These are phyloP conservation scores for Folsomia manolachei DNA, from an alignment of 2,888 invertebrate genomes.

Conservation along the genomic window DNA sequence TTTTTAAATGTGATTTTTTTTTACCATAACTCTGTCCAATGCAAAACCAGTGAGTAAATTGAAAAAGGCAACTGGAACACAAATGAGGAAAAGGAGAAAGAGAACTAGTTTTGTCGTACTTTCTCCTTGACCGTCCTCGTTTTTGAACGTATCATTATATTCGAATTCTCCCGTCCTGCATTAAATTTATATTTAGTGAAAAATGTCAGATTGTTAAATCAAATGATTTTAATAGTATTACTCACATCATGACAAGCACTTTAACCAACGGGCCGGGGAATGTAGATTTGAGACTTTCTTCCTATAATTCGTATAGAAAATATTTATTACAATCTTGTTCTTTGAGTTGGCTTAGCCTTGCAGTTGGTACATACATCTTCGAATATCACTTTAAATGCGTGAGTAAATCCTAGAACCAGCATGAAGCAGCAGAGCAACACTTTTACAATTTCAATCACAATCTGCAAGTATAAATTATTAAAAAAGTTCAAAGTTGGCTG, in stretches of 20 bases:
- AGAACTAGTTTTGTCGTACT: constrained; percentile 23
- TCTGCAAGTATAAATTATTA: not conserved
- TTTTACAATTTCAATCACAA: constrained; percentile 29
- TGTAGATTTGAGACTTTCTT: not conserved
- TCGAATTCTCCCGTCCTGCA: constrained; percentile 37
- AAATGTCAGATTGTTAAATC: no score
- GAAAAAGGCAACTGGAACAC: constrained; percentile 33
- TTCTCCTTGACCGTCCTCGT: constrained; percentile 16
- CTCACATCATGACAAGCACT: constrained; percentile 8
- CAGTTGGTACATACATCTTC: constrained; percentile 34
- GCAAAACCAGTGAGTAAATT: constrained; percentile 31
- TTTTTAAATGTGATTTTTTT: not conserved
- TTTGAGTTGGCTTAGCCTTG: not conserved
- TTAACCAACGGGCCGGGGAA: constrained; percentile 13
- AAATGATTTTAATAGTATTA: not conserved
- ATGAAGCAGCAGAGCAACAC: constrained; percentile 31
- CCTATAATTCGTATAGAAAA: not conserved
- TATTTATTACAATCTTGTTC: not conserved
- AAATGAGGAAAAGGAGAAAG: constrained; percentile 30
- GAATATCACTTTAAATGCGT: constrained; percentile 33
- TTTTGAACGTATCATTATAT: constrained; percentile 34
- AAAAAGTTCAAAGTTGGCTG: no score
- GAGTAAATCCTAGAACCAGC: constrained; percentile 31
- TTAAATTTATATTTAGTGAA: constrained; percentile 28
- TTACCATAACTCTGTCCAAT: constrained; percentile 33